Conservation (phyloP, 2,888 invertebrate genomes). For the Limnephilus lunatus region DNA sequence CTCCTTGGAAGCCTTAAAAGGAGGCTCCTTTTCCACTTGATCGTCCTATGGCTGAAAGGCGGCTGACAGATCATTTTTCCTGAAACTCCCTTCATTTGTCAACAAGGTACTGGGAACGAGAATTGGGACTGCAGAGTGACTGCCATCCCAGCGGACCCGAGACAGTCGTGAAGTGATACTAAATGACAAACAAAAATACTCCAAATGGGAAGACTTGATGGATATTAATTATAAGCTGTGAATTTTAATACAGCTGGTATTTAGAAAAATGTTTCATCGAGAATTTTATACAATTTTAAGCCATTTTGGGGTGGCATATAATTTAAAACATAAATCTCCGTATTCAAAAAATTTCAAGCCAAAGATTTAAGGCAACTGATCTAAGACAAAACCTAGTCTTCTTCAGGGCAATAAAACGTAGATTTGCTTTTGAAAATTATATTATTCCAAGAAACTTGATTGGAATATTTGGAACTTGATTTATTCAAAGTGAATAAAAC, state of each 20-base stretch:
- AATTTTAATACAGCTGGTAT: background rate
- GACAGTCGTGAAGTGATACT: constrained; percentile 23
- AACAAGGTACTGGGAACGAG: constrained; percentile 53
- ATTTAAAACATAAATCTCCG: background rate
- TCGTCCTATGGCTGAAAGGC: constrained; percentile 60
- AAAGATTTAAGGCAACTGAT: too few relatives aligned
- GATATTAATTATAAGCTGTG: background rate
- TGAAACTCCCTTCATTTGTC: constrained; percentile 64
- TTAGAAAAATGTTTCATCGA: background rate
- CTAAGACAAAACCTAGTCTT: background rate
- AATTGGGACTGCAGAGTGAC: constrained; percentile 45
- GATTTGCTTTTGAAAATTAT: too few relatives aligned
- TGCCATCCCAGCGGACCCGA: constrained; percentile 16
- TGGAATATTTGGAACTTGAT: too few relatives aligned
- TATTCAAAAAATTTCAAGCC: too few relatives aligned
- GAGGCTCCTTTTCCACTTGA: constrained; percentile 60
- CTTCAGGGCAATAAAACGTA: too few relatives aligned
- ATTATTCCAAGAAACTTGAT: too few relatives aligned
- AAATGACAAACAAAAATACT: constrained; percentile 13
- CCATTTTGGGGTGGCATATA: background rate
- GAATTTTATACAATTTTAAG: background rate
- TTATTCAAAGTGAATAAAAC: too few relatives aligned
- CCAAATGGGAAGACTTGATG: background rate
- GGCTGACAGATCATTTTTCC: constrained; percentile 64
- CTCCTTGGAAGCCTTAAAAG: constrained; percentile 20